Evolutionary conservation across 2,888 invertebrate genomes (phyloP).

Genomic region (Heliconius ismenius): DNA sequence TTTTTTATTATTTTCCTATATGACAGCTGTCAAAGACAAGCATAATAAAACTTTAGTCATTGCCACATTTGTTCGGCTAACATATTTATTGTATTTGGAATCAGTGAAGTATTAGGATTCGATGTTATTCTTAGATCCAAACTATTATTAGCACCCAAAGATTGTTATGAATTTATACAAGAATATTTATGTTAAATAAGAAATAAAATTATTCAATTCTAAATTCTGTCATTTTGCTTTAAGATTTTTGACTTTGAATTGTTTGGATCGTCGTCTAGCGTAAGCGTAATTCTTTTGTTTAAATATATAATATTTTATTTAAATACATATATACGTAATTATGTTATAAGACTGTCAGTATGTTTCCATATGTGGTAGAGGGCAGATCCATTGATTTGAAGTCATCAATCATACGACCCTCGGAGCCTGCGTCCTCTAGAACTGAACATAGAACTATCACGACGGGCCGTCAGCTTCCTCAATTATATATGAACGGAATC

Average conservation of each 20-base stretch:
- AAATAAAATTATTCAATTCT: conserved; percentile 76
- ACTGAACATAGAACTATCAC: conserved; percentile 77
- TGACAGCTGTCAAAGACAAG: conserved; percentile 33
- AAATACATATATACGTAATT: neutral
- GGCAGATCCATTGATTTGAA: conserved; percentile 80
- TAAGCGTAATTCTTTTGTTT: neutral
- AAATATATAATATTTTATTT: conserved; percentile 12
- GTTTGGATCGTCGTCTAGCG: conserved; percentile 45
- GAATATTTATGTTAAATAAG: conserved; percentile 81
- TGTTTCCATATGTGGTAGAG: conserved; percentile 55
- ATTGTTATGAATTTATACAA: conserved; percentile 83
- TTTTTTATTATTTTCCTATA: neutral
- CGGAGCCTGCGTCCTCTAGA: conserved; percentile 76
- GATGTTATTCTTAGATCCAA: conserved; percentile 66
- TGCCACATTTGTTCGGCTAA: conserved; percentile 56
- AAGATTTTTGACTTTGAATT: conserved; percentile 61
- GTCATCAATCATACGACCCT: conserved; percentile 78
- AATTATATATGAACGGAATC: conserved; percentile 42
- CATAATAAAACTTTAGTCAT: conserved; percentile 68
- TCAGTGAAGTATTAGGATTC: conserved; percentile 56
- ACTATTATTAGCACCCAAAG: conserved; percentile 79
- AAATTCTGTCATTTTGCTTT: conserved; percentile 51
- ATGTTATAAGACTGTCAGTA: conserved; percentile 5
- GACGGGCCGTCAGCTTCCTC: conserved; percentile 65
- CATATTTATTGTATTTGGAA: conserved; percentile 53